Evolutionary conservation across 2,113 vertebrate genomes (phyloP).

Genomic region (Mesocricetus auratus): DNA sequence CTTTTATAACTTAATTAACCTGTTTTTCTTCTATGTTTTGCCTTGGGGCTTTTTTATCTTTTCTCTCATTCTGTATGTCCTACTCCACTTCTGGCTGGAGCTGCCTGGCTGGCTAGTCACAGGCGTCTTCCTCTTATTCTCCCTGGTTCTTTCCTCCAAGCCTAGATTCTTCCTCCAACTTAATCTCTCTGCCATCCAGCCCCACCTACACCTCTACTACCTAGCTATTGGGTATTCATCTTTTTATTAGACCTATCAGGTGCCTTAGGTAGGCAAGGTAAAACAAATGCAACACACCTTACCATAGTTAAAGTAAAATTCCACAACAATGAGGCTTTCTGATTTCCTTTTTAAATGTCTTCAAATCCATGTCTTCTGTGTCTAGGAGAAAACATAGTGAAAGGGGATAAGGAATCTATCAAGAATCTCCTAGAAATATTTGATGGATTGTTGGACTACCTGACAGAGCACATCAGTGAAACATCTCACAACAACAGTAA

Average conservation of each 20-base stretch:
- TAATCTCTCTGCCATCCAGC: background rate
- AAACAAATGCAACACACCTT: background rate
- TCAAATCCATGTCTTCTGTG: slow-evolving; percentile 75
- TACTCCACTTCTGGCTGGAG: background rate
- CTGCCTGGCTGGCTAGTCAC: background rate
- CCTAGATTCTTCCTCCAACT: background rate
- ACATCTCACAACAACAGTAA: slow-evolving; percentile 89
- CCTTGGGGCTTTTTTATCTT: background rate
- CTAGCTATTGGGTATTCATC: background rate
- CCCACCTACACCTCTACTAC: background rate
- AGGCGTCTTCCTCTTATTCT: background rate
- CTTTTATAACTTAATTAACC: background rate
- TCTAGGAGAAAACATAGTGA: slow-evolving; percentile 96
- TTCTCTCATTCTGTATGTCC: background rate
- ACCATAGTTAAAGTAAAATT: background rate
- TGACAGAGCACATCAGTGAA: slow-evolving; percentile 93
- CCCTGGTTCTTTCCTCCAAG: background rate
- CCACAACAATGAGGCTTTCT: background rate
- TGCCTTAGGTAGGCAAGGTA: background rate
- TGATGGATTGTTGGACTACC: slow-evolving; percentile 97
- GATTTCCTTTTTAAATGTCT: slow-evolving; percentile 64
- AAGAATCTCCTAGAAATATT: slow-evolving; percentile 98
- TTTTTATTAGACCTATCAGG: background rate
- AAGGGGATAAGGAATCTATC: slow-evolving; percentile 93
- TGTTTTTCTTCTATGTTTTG: background rate